Conservation (phyloP, 2,888 invertebrate species). For the Malacosoma neustria region DNA sequence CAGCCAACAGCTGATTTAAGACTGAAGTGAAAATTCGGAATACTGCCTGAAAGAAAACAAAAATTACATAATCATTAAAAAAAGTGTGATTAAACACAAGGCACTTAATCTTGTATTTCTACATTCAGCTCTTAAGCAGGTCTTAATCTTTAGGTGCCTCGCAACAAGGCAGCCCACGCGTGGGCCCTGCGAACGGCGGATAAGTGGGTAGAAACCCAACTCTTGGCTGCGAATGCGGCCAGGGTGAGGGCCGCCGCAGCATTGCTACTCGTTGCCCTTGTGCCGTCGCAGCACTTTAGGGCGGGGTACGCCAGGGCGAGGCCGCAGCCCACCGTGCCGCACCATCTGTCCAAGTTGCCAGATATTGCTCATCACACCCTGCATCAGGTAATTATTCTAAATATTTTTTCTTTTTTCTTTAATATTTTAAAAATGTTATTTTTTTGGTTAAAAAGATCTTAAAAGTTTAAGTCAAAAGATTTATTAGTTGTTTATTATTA, state of each 20-base stretch:
- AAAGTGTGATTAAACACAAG: too few relatives aligned
- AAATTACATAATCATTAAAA: too few relatives aligned
- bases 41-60: too few relatives aligned
- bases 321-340: constrained; percentile 61
- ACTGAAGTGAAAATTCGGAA: too few relatives aligned
- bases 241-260: constrained; percentile 91
- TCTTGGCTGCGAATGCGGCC: constrained; percentile 89
- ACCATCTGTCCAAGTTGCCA: constrained; percentile 45
- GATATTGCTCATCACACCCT: constrained; percentile 71
- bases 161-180: constrained; percentile 92
- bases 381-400: constrained; percentile 67
- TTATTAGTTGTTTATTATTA: too few relatives aligned
- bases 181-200: constrained; percentile 96
- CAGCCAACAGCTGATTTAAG: too few relatives aligned
- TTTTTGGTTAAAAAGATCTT: too few relatives aligned
- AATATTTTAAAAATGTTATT: too few relatives aligned
- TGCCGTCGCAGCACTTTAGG: constrained; percentile 92
- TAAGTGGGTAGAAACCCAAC: constrained; percentile 92
- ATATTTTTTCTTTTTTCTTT: too few relatives aligned
- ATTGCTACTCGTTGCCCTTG: constrained; percentile 89
- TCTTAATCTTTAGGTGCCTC: constrained; percentile 80
- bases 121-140: too few relatives aligned
- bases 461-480: too few relatives aligned
- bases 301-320: constrained; percentile 85
- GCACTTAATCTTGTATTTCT: too few relatives aligned